phyloP scores from a whole-genome alignment of 2,888 invertebrate species.

The Acronicta leporina region DNA sequence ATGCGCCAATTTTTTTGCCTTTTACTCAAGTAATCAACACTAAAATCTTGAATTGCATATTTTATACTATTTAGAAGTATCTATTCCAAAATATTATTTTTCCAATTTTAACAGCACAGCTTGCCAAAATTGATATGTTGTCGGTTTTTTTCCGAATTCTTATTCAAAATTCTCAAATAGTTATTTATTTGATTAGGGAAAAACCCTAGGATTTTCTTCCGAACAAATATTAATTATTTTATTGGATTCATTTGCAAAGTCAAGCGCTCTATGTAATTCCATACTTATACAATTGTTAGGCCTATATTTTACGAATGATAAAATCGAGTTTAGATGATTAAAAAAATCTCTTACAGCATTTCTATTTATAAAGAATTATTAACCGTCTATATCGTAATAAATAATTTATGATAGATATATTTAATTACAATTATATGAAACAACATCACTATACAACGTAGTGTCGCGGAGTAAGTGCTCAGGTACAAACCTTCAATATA shows the following conservation, averaged over 20 bases:
- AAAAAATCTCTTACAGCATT: slow-evolving; percentile 60
- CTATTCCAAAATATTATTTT: no score
- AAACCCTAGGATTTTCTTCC: no score
- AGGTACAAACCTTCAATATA: slow-evolving; percentile 75
- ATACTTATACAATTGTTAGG: slow-evolving; percentile 33
- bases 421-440: slow-evolving; percentile 55
- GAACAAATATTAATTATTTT: no score
- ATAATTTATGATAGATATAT: slow-evolving; percentile 56
- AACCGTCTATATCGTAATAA: slow-evolving; percentile 45
- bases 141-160: no score
- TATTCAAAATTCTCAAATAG: no score
- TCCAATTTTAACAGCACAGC: no score
- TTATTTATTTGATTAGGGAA: no score
- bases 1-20: neutral
- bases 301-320: slow-evolving; percentile 44
- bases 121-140: no score
- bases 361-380: slow-evolving; percentile 37
- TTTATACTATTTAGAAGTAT: no score
- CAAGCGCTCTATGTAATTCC: neutral
- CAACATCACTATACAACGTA: slow-evolving; percentile 53
- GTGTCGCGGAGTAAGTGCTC: slow-evolving; percentile 61
- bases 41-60: no score
- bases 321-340: neutral
- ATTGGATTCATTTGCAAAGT: neutral
- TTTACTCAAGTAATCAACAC: no score